These are phyloP conservation scores for Mesitornis unicolor DNA, from an alignment of 2,113 vertebrate species.

Conservation along the genomic window DNA sequence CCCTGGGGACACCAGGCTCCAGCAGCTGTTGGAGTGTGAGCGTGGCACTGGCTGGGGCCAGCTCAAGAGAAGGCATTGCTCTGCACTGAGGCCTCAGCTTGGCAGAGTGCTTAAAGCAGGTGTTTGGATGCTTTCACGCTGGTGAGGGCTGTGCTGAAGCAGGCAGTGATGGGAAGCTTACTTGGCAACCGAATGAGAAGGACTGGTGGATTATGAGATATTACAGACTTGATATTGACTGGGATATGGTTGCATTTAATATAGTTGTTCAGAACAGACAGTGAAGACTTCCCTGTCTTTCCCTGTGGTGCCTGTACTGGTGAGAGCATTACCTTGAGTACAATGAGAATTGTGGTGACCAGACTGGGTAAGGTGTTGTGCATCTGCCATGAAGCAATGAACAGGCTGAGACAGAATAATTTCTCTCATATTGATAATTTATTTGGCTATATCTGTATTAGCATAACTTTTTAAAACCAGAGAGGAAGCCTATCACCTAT, in stretches of 20 bases:
- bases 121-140: not conserved
- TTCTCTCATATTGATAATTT: not conserved
- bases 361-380: not conserved
- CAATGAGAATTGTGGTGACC: rapidly evolving
- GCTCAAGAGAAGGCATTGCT: rapidly evolving
- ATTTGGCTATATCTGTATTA: not conserved
- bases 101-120: not conserved
- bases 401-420: not conserved
- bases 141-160: not conserved
- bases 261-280: not conserved
- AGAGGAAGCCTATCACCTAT: not conserved
- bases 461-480: not conserved
- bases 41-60: not conserved
- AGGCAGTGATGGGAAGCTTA: not conserved
- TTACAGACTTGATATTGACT: not conserved
- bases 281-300: not conserved
- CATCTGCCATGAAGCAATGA: not conserved
- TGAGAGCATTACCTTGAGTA: not conserved
- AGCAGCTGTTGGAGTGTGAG: not conserved
- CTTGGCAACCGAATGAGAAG: not conserved
- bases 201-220: not conserved
- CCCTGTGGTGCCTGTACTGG: not conserved
- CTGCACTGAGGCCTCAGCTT: not conserved
- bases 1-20: not conserved
- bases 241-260: not conserved